Evolutionary conservation across 2,797 vertebrate species (phyloP).

Genomic region (Myoxocephalus aenaeus): DNA sequence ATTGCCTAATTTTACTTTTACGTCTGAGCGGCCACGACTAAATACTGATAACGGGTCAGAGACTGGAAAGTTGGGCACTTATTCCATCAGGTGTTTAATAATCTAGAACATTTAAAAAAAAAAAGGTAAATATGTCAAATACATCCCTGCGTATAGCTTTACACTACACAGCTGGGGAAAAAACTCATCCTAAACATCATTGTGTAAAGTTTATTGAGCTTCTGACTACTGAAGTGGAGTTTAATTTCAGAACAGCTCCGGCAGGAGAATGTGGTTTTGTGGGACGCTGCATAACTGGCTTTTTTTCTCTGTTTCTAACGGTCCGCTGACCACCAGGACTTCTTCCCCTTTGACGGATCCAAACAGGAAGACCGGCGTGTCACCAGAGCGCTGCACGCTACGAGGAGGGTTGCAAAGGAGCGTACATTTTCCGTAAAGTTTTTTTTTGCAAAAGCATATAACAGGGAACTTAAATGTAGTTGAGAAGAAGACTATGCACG

Average conservation of each 20-base stretch:
- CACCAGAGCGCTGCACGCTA: neutral
- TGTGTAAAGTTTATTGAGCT: neutral
- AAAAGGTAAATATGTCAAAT: too few species aligned
- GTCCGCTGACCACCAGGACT: constrained; percentile 5
- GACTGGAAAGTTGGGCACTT: neutral
- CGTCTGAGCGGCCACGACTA: neutral
- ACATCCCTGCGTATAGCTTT: neutral
- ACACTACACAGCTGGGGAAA: neutral
- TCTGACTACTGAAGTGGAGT: neutral
- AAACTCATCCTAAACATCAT: neutral
- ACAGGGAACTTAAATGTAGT: too few species aligned
- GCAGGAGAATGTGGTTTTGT: constrained; percentile 29
- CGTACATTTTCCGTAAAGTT: too few species aligned
- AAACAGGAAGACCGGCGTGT: constrained; percentile 22
- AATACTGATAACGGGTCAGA: neutral
- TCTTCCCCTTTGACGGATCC: too few species aligned
- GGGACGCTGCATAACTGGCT: neutral
- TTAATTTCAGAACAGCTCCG: neutral
- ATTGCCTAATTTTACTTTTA: neutral
- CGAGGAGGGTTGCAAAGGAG: too few species aligned
- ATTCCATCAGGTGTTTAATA: neutral
- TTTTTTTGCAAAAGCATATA: too few species aligned
- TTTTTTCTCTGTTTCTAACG: constrained; percentile 10
- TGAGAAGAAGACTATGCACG: too few species aligned
- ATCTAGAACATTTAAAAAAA: too few species aligned